These are phyloP conservation scores for Dryomyza anilis DNA, from an alignment of 2,888 invertebrate species.

Conservation along the genomic window DNA sequence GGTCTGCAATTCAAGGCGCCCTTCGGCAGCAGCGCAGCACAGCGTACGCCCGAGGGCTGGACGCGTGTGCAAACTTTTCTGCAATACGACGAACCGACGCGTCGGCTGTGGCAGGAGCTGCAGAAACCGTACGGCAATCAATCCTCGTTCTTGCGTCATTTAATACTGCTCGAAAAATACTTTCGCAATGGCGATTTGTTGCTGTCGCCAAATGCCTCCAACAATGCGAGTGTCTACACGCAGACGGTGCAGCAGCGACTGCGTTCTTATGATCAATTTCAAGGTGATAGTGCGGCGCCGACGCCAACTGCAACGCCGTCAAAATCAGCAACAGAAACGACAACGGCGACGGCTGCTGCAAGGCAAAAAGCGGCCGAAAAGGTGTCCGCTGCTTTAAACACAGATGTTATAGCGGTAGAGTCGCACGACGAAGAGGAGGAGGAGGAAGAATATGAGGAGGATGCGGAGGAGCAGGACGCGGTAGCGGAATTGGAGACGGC, in stretches of 20 bases:
- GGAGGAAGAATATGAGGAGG: no score
- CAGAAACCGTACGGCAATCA: conserved; percentile 88
- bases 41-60: conserved; percentile 81
- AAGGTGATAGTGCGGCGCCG: no score
- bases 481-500: neutral
- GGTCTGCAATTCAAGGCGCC: conserved; percentile 75
- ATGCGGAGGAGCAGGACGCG: neutral
- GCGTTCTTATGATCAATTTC: conserved; percentile 79
- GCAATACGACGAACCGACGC: conserved; percentile 83
- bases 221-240: conserved; percentile 77
- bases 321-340: conserved; percentile 32
- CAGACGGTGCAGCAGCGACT: conserved; percentile 80
- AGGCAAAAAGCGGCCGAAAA: neutral
- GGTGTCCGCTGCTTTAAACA: neutral
- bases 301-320: no score
- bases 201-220: conserved; percentile 73
- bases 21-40: conserved; percentile 65
- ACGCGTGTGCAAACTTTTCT: conserved; percentile 79
- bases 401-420: conserved; percentile 16
- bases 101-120: conserved; percentile 78
- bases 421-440: conserved; percentile 19
- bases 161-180: conserved; percentile 82
- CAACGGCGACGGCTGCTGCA: conserved; percentile 32
- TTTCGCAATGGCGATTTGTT: conserved; percentile 80
- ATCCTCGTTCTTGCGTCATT: conserved; percentile 81